Conservation (phyloP, 2,113 vertebrate species). For the Sigmodon hispidus region DNA sequence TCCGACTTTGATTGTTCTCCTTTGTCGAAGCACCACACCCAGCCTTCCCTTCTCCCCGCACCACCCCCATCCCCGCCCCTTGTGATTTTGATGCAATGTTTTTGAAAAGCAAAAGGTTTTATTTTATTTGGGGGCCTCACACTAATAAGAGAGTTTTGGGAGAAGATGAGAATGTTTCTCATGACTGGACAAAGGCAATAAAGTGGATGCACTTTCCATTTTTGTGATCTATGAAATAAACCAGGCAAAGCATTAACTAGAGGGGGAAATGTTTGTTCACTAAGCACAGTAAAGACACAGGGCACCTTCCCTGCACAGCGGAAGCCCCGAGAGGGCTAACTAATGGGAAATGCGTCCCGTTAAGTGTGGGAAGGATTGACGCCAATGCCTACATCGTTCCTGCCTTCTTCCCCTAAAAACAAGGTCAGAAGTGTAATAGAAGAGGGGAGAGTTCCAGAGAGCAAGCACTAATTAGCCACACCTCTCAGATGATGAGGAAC, state of each 20-base stretch:
- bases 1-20: slow-evolving; percentile 40
- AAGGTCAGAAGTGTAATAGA: slow-evolving; percentile 5
- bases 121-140: slow-evolving; percentile 38
- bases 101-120: slow-evolving; percentile 54
- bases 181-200: slow-evolving; percentile 53
- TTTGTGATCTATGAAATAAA: slow-evolving; percentile 56
- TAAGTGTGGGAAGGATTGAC: neutral
- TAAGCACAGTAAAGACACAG: slow-evolving; percentile 29
- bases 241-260: neutral
- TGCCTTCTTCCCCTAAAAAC: slow-evolving; percentile 54
- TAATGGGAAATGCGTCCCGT: neutral
- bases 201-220: slow-evolving; percentile 50
- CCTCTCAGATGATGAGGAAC: slow-evolving; percentile 58
- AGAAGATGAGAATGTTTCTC: slow-evolving; percentile 55
- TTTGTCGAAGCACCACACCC: slow-evolving; percentile 17
- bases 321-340: neutral
- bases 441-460: slow-evolving; percentile 16
- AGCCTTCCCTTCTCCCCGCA: neutral
- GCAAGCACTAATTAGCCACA: slow-evolving; percentile 28
- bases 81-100: neutral
- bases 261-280: neutral
- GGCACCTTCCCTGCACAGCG: slow-evolving; percentile 1
- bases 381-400: neutral
- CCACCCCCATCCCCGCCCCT: neutral
- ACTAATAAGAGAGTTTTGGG: neutral